Base-by-base conservation (phyloP, 2,113 vertebrate species). In the Empidonax traillii region DNA sequence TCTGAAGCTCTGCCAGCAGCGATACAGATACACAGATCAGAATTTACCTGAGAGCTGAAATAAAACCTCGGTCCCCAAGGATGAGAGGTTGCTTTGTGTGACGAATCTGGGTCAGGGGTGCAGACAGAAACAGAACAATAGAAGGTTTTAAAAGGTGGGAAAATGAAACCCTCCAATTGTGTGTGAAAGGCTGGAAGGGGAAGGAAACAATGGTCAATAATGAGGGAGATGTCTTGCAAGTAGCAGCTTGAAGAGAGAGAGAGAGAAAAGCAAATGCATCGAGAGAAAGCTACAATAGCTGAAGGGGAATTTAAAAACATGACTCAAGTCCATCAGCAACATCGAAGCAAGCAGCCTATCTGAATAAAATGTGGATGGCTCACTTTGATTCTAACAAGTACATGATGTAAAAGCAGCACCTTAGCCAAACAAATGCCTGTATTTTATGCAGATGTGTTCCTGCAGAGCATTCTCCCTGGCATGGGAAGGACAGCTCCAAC, bases 121-220 rank as follows among this genome's bases (percentile, higher is more conserved):
- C 46, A 62, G 51, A 16, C 0, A 77, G 27, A 51, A 52, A 27
- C 1, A 1, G 25, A 77, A 90, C 33, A 88, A 77, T 2, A 28
- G 67, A 63, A 71, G 49, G 85, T 43, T 51, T 43, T 51, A 61
- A 92, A 90, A 90, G 47, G 44, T 77, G 63, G 61, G 43, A 14
- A 80, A 52, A 90, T 53, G 10, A 93, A 94, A 81, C 30, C 27
- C 37, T 81, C 30, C 3, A 5, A 30, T 67, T 71, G 28, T 2
- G 3, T 7, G n/a, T 11, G 55, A 59, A 69, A 90, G 39, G 52
- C 39, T 80, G 56, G 87, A 77, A 88, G 55, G 0, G 3, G 43
- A 35, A 72, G 72, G 67, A 81, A 93, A 93, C 93, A 92, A 84
- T 44, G 44, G 68, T 35, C 79, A 56, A 3, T 88, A 94, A 96